Conservation (phyloP, 2,113 vertebrate genomes). For the Cololabis saira region DNA sequence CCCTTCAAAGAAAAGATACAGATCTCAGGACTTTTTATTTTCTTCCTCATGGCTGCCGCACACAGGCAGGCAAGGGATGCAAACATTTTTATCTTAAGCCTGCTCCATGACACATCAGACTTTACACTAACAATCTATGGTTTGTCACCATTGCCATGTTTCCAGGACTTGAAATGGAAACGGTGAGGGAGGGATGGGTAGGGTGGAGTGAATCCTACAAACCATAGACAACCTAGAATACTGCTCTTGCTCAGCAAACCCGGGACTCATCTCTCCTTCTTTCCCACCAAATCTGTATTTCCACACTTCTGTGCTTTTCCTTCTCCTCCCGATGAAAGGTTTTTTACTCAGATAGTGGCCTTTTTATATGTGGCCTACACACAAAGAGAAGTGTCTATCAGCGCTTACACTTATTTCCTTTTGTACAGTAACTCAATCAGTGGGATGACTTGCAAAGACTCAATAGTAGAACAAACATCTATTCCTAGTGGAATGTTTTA, state of each 20-base stretch:
- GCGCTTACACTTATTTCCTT: slow-evolving; percentile 58
- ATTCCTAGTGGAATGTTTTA: slow-evolving; percentile 61
- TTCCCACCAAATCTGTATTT: slow-evolving; percentile 62
- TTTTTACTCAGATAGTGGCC: slow-evolving; percentile 80
- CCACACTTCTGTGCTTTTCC: slow-evolving; percentile 55
- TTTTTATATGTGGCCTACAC: slow-evolving; percentile 81
- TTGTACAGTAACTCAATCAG: slow-evolving; percentile 71
- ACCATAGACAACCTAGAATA: slow-evolving; percentile 79
- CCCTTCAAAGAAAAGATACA: slow-evolving; percentile 76
- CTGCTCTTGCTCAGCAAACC: slow-evolving; percentile 72
- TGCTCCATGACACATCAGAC: slow-evolving; percentile 64
- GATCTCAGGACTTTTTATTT: slow-evolving; percentile 92
- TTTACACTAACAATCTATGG: slow-evolving; percentile 51
- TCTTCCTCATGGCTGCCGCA: slow-evolving; percentile 80
- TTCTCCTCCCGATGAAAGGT: slow-evolving; percentile 52
- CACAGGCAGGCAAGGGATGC: slow-evolving; percentile 75
- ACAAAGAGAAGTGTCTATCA: slow-evolving; percentile 74
- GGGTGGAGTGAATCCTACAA: slow-evolving; percentile 82
- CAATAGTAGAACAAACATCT: slow-evolving; percentile 78
- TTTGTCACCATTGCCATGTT: slow-evolving; percentile 77
- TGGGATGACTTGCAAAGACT: slow-evolving; percentile 66
- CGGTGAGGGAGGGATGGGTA: neutral
- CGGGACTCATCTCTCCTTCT: slow-evolving; percentile 45
- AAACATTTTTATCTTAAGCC: slow-evolving; percentile 62
- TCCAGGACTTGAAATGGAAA: slow-evolving; percentile 78